Percentiles rank a stretch among this genome's conserved stretches.
These are phyloP conservation scores for Sesia bembeciformis DNA, from an alignment of 2,888 invertebrate genomes.

Conservation along the genomic window DNA sequence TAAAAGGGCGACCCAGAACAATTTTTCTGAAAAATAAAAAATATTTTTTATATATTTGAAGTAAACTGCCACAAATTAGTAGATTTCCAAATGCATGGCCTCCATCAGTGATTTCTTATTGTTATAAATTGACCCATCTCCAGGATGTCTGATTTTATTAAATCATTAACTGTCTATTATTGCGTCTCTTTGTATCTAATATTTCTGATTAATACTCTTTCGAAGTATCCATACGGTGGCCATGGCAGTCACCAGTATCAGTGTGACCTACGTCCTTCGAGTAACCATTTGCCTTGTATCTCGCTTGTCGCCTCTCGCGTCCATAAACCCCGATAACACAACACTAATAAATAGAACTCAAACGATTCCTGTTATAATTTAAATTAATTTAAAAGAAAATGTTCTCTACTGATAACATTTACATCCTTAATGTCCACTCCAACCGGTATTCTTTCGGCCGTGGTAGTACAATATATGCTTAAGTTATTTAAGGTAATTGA, in stretches of 20 bases:
- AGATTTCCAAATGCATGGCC: too few species aligned
- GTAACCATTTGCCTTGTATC: constrained; percentile 27
- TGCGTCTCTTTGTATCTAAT: too few species aligned
- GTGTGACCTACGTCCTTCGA: background rate
- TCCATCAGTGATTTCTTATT: too few species aligned
- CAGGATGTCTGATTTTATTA: too few species aligned
- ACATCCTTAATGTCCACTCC: constrained; percentile 30
- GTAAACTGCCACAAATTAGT: too few species aligned
- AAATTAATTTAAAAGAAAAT: constrained; percentile 40
- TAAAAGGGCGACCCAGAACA: too few species aligned
- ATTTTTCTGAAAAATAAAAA: too few species aligned
- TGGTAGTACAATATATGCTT: constrained; percentile 36
- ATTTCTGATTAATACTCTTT: too few species aligned
- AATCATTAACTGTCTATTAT: too few species aligned
- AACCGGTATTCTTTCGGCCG: constrained; percentile 26
- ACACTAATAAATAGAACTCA: constrained; percentile 38
- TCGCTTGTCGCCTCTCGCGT: constrained; percentile 29
- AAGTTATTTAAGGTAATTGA: constrained; percentile 52
- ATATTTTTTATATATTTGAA: too few species aligned
- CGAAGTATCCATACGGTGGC: too few species aligned
- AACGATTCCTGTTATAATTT: constrained; percentile 34
- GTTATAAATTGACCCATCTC: too few species aligned
- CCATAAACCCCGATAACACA: constrained; percentile 17
- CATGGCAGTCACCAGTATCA: background rate
- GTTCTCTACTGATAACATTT: constrained; percentile 33